Evolutionary conservation across 2,797 vertebrate species (phyloP).

Genomic region (Capromys pilorides): DNA sequence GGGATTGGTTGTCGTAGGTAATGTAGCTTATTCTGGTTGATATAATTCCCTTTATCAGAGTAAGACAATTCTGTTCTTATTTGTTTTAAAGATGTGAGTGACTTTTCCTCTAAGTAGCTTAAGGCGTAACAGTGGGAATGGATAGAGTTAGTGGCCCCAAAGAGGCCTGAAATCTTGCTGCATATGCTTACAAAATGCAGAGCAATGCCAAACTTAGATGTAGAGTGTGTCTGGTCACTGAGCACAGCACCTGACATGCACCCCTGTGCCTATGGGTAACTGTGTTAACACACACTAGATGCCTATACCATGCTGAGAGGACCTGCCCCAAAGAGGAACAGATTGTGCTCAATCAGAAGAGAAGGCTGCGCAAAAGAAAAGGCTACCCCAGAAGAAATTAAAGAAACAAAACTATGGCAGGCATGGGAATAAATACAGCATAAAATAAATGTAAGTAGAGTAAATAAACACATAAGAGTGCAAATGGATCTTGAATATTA

Average conservation of each 20-base stretch:
- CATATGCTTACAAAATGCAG: not conserved
- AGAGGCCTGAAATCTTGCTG: not conserved
- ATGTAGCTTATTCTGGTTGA: not conserved
- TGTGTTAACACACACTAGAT: constrained; percentile 97
- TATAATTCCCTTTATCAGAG: not conserved
- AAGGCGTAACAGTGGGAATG: not conserved
- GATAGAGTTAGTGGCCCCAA: not conserved
- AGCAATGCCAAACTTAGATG: constrained; percentile 82
- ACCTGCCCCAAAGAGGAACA: constrained; percentile 96
- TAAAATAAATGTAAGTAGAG: not conserved
- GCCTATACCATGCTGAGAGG: constrained; percentile 96
- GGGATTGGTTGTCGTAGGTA: not conserved
- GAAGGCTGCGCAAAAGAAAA: constrained; percentile 94
- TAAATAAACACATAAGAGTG: not conserved
- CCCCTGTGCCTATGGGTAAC: constrained; percentile 92
- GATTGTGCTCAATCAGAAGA: constrained; percentile 96
- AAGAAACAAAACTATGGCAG: not conserved
- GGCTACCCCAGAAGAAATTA: constrained; percentile 64
- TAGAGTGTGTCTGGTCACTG: constrained; percentile 94
- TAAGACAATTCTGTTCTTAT: constrained; percentile 1
- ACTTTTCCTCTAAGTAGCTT: not conserved
- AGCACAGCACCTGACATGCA: constrained; percentile 97
- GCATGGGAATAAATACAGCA: not conserved
- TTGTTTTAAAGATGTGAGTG: not conserved
- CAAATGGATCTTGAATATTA: not conserved